phyloP scores from a whole-genome alignment of 1,140 invertebrate species.

The Diachasmimorpha longicaudata region DNA sequence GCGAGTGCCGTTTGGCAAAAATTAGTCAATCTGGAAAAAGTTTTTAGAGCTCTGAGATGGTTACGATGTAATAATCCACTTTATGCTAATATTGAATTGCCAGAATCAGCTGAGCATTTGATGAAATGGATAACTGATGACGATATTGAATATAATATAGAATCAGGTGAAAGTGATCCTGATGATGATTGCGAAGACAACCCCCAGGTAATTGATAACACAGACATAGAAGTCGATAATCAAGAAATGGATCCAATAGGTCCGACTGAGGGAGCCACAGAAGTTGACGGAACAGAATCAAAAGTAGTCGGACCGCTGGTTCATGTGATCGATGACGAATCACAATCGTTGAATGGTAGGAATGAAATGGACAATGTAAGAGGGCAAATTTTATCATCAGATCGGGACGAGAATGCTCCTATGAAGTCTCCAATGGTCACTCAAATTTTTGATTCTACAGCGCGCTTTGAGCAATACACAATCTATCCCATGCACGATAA shows the following conservation, averaged over 20 bases:
- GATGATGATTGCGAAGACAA: background rate
- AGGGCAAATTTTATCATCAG: background rate
- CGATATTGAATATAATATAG: background rate
- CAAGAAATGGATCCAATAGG: too few species aligned
- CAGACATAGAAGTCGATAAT: background rate
- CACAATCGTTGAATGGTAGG: background rate
- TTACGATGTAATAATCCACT: background rate
- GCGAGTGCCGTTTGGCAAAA: background rate
- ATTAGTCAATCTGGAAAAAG: background rate
- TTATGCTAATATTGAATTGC: background rate
- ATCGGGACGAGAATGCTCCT: background rate
- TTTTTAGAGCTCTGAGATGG: background rate
- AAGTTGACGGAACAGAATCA: too few species aligned
- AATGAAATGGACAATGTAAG: background rate
- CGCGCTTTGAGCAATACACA: slow-evolving; percentile 43
- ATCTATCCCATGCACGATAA: slow-evolving; percentile 43
- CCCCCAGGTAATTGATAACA: background rate
- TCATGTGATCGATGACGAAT: too few species aligned
- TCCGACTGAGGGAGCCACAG: too few species aligned
- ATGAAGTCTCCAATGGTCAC: background rate
- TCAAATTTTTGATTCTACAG: slow-evolving; percentile 10
- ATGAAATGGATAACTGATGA: background rate
- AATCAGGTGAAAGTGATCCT: background rate
- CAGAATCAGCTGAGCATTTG: background rate
- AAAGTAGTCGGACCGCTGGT: too few species aligned